Percentiles rank a stretch among this genome's conserved stretches.
phyloP scores from a whole-genome alignment of 2,888 invertebrate genomes.

The Mellilla xanthometata region DNA sequence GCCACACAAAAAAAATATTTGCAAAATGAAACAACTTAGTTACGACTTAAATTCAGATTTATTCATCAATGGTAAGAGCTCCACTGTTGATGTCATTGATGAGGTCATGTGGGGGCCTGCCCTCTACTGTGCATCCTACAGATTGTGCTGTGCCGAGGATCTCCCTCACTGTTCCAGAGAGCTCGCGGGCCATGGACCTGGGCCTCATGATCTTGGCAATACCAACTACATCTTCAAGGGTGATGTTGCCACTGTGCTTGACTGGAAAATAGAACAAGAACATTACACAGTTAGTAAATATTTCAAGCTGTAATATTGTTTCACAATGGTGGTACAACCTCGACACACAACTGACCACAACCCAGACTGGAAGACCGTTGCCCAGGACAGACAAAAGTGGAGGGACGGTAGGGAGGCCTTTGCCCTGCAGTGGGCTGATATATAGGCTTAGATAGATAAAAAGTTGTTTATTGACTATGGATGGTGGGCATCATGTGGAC shows the following conservation, averaged over 20 bases:
- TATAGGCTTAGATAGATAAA: no score
- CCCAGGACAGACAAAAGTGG: no score
- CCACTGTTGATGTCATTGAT: slow-evolving; percentile 96
- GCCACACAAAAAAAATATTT: not conserved
- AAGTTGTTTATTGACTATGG: no score
- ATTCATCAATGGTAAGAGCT: slow-evolving; percentile 84
- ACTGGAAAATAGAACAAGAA: slow-evolving; percentile 87
- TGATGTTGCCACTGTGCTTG: slow-evolving; percentile 98
- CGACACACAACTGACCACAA: no score
- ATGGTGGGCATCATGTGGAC: no score
- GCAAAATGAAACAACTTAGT: slow-evolving; percentile 29
- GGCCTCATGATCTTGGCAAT: slow-evolving; percentile 97
- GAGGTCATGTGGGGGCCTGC: slow-evolving; percentile 95
- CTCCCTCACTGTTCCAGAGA: slow-evolving; percentile 97
- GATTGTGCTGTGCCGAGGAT: slow-evolving; percentile 95
- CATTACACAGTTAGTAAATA: no score
- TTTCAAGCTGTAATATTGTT: no score
- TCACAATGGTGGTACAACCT: no score
- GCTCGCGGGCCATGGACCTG: slow-evolving; percentile 96
- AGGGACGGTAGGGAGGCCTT: no score
- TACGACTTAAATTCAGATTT: slow-evolving; percentile 49
- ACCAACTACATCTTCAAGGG: slow-evolving; percentile 94
- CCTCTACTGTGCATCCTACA: slow-evolving; percentile 95
- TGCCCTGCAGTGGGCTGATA: no score
- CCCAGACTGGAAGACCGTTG: no score